phyloP scores from a whole-genome alignment of 2,888 invertebrate species.

The Allacma fusca region DNA sequence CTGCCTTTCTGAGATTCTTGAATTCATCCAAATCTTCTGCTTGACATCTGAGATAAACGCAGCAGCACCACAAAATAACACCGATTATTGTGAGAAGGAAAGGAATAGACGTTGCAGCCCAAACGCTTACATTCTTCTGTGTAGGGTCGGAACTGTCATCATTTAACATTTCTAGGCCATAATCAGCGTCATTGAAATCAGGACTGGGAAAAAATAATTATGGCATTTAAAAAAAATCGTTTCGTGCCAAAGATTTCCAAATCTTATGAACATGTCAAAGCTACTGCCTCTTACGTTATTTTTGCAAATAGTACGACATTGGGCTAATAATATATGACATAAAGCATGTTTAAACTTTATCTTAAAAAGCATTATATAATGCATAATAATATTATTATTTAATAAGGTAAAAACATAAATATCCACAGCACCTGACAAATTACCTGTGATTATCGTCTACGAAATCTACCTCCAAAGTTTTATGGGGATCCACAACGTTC shows the following conservation, averaged over 20 bases:
- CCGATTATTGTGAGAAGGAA: neutral
- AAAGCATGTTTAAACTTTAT: no score
- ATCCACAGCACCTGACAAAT: no score
- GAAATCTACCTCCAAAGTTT: neutral
- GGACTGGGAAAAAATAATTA: neutral
- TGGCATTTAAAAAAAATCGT: no score
- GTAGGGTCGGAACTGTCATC: neutral
- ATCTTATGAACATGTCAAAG: no score
- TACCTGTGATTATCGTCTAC: neutral
- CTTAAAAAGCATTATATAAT: no score
- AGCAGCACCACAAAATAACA: neutral
- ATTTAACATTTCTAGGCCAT: neutral
- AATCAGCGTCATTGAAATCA: neutral
- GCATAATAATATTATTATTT: no score
- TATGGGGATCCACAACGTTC: neutral
- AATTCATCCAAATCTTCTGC: neutral
- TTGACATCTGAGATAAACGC: constrained; percentile 4
- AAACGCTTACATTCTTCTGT: neutral
- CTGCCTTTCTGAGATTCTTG: neutral
- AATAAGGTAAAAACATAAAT: no score
- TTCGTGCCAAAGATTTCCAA: no score
- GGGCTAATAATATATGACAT: no score
- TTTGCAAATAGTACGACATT: no score
- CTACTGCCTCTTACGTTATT: no score
- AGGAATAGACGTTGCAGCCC: neutral